Evolutionary conservation across 1,140 invertebrate species (phyloP).

Genomic region (Pseudomyrmex concolor): DNA sequence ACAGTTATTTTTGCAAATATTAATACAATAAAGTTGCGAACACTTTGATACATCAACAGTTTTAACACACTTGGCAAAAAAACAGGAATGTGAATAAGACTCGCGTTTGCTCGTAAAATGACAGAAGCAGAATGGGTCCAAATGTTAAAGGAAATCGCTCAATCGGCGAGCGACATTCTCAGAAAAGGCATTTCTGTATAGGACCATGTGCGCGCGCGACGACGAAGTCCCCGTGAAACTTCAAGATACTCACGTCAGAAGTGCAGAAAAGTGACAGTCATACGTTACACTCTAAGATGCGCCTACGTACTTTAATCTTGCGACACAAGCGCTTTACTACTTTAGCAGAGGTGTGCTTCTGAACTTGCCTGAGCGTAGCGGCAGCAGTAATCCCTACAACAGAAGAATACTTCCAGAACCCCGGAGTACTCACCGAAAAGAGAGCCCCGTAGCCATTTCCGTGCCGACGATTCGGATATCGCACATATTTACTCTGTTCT

Average conservation of each 20-base stretch:
- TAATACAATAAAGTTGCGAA: constrained; percentile 1
- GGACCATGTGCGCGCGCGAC: not conserved
- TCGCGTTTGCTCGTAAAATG: not conserved
- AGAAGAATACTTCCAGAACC: constrained; percentile 83
- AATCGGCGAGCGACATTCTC: constrained; percentile 4
- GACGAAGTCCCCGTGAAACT: constrained; percentile 23
- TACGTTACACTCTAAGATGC: constrained; percentile 77
- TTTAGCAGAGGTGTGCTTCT: constrained; percentile 78
- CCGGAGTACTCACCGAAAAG: constrained; percentile 77
- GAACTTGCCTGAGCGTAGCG: constrained; percentile 84
- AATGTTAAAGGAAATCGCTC: not conserved
- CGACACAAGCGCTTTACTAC: constrained; percentile 80
- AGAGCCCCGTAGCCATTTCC: constrained; percentile 54
- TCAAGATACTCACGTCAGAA: constrained; percentile 71
- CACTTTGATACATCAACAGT: constrained; percentile 13
- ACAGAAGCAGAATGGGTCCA: constrained; percentile 18
- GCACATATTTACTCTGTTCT: constrained; percentile 13
- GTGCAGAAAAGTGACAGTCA: constrained; percentile 69
- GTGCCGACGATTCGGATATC: constrained; percentile 17
- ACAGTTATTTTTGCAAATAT: not conserved
- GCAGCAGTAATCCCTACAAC: constrained; percentile 85
- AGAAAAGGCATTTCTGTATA: not conserved
- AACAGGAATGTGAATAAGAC: not conserved
- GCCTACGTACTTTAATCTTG: constrained; percentile 78
- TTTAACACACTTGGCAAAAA: constrained; percentile 9